phyloP scores from a whole-genome alignment of 2,797 vertebrate species.

The Xyrichtys novacula region DNA sequence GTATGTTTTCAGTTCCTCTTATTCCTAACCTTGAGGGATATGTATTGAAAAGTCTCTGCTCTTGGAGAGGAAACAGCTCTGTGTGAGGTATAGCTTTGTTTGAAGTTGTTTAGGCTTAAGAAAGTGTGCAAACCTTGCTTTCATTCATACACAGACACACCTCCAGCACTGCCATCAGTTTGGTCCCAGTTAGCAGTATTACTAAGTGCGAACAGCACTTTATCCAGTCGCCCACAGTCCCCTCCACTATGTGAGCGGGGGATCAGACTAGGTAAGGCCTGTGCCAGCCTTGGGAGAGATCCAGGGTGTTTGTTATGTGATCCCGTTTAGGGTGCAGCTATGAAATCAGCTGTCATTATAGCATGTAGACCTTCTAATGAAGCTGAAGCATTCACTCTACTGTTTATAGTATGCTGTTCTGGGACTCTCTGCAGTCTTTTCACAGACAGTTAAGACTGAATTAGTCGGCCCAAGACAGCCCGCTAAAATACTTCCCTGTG shows the following conservation, averaged over 20 bases:
- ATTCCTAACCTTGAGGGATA: slow-evolving; percentile 61
- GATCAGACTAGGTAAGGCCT: slow-evolving; percentile 26
- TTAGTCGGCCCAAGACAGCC: slow-evolving; percentile 41
- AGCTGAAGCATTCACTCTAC: slow-evolving; percentile 38
- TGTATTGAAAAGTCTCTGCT: slow-evolving; percentile 38
- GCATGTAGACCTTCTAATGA: slow-evolving; percentile 57
- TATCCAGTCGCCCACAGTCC: not conserved
- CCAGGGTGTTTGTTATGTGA: slow-evolving; percentile 62
- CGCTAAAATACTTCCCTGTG: slow-evolving; percentile 33
- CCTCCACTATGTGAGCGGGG: slow-evolving; percentile 1
- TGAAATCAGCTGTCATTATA: slow-evolving; percentile 67
- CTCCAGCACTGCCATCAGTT: slow-evolving; percentile 43
- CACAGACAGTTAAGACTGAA: slow-evolving; percentile 41
- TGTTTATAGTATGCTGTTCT: slow-evolving; percentile 34
- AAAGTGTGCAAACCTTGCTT: slow-evolving; percentile 21
- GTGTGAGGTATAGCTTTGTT: slow-evolving; percentile 20
- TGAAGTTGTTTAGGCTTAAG: slow-evolving; percentile 30
- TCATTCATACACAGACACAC: slow-evolving; percentile 16
- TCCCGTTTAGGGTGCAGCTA: slow-evolving; percentile 26
- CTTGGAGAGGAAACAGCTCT: slow-evolving; percentile 19
- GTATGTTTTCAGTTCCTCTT: slow-evolving; percentile 67
- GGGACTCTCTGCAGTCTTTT: slow-evolving; percentile 39
- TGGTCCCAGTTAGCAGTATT: slow-evolving; percentile 18
- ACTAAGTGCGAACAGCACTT: slow-evolving; percentile 14
- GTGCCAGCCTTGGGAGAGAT: slow-evolving; percentile 51